A percentile compares a stretch with the other conserved stretches of the same genome.
Evolutionary conservation across 2,797 vertebrate species (phyloP).

Genomic region (Eurystomus glaucurus): DNA sequence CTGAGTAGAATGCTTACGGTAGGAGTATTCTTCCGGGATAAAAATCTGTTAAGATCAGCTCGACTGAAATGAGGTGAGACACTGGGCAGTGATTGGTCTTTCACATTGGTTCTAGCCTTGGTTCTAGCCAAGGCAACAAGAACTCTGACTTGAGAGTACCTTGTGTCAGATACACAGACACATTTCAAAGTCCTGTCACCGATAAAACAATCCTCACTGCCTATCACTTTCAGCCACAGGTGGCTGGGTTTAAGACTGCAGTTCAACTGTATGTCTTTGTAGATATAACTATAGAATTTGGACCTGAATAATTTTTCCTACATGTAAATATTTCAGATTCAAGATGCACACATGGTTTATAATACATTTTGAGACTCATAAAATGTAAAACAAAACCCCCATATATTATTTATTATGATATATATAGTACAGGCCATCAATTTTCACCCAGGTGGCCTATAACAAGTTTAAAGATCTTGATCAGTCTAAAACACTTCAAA

Average conservation of each 20-base stretch:
- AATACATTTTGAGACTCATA: neutral
- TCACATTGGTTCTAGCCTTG: too few species aligned
- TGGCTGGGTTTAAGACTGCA: neutral
- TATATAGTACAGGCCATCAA: neutral
- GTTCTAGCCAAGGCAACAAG: neutral
- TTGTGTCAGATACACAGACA: neutral
- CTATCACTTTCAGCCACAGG: neutral
- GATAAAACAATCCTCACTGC: neutral
- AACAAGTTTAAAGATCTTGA: neutral
- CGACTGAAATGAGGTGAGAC: neutral
- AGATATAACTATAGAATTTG: neutral
- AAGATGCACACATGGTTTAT: neutral
- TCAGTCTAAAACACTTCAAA: neutral
- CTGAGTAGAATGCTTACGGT: neutral
- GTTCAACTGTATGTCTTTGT: neutral
- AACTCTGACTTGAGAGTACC: neutral
- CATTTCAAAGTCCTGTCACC: neutral
- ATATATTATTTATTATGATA: neutral
- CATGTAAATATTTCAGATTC: neutral
- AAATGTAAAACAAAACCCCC: neutral
- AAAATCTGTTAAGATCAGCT: neutral
- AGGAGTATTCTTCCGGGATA: neutral
- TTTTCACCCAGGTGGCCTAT: neutral
- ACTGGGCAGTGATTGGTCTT: neutral
- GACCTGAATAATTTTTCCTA: neutral